These are phyloP conservation scores for Sclerodermus sp. DNA, from an alignment of 2,888 invertebrate species.

Conservation along the genomic window DNA sequence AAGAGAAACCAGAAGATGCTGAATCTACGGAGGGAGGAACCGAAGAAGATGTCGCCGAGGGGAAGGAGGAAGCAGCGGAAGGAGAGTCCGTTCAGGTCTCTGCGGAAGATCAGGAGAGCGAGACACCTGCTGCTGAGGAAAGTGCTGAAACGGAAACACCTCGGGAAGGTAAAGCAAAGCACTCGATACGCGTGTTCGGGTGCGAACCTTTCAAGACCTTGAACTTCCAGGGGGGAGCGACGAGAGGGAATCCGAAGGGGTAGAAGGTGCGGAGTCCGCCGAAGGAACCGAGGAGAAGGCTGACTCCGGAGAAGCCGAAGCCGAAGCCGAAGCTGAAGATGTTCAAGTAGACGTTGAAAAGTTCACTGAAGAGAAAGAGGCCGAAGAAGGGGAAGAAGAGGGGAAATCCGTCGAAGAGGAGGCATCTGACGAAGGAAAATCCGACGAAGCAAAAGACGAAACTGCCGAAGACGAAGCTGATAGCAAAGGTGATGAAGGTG, in stretches of 20 bases:
- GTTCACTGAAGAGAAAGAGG: slow-evolving; percentile 18
- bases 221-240: slow-evolving; percentile 6
- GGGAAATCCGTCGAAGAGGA: slow-evolving; percentile 23
- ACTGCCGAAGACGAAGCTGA: slow-evolving; percentile 18
- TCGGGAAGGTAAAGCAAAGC: too few relatives aligned
- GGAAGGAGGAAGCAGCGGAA: slow-evolving; percentile 16
- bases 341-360: slow-evolving; percentile 13
- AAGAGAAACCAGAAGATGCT: slow-evolving; percentile 50
- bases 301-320: slow-evolving; percentile 29
- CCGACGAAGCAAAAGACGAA: slow-evolving; percentile 18
- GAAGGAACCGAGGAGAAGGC: slow-evolving; percentile 17
- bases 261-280: slow-evolving; percentile 55
- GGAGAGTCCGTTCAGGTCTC: not conserved
- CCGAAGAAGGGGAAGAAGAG: slow-evolving; percentile 26
- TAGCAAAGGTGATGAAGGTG: slow-evolving; percentile 12
- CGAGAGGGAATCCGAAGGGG: slow-evolving; percentile 46
- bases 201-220: too few relatives aligned
- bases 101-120: not conserved
- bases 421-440: slow-evolving; percentile 18
- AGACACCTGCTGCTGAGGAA: slow-evolving; percentile 1
- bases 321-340: slow-evolving; percentile 35
- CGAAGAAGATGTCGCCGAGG: slow-evolving; percentile 16
- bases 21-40: slow-evolving; percentile 49
- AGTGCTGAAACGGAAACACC: slow-evolving; percentile 3
- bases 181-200: too few relatives aligned